Conservation (phyloP, 1,140 invertebrate species). For the Tetraneura akinire region DNA sequence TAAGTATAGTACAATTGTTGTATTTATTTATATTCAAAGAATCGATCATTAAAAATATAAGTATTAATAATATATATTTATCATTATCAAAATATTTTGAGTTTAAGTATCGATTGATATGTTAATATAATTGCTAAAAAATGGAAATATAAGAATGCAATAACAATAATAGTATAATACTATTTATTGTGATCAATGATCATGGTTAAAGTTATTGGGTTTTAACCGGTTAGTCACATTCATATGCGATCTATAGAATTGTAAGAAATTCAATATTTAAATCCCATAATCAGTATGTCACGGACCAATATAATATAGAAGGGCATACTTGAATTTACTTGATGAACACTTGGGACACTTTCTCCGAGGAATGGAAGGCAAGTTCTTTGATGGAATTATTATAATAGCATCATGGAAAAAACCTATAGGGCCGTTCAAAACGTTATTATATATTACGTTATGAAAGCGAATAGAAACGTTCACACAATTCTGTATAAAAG, state of each 20-base stretch:
- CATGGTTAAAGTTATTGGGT: neutral
- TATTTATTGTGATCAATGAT: no score
- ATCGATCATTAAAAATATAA: no score
- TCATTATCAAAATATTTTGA: no score
- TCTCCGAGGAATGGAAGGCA: neutral
- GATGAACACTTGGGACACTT: conserved; percentile 21
- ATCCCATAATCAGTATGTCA: neutral
- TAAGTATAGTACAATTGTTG: no score
- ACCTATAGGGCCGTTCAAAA: conserved; percentile 32
- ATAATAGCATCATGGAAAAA: conserved; percentile 13
- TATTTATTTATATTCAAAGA: no score
- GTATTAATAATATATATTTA: no score
- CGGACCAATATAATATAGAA: neutral
- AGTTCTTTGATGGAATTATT: conserved; percentile 23
- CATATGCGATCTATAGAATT: neutral
- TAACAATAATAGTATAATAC: no score
- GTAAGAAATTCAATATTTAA: neutral
- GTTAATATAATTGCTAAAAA: no score
- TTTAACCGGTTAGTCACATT: conserved; percentile 19
- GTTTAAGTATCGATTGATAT: no score
- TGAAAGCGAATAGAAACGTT: conserved; percentile 34
- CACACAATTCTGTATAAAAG: neutral
- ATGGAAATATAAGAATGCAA: no score
- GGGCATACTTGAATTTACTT: conserved; percentile 32
- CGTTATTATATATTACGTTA: conserved; percentile 17